Base-by-base conservation (phyloP, 1,140 invertebrate species). In the Nautilus pompilius region DNA sequence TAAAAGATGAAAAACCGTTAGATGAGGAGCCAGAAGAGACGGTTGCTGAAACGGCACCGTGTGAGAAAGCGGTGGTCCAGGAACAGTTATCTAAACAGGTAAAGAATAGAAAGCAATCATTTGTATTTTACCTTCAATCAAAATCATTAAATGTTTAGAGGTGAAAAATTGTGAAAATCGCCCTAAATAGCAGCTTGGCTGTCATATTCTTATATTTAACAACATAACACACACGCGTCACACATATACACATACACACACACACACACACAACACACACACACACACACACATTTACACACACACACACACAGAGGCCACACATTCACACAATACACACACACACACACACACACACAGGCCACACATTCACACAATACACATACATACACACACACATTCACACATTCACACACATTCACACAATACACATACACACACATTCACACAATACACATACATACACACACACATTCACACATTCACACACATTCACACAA, bases 1-100 rank as follows among this genome's bases (percentile, higher is more conserved):
- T n/a, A n/a, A n/a, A n/a, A n/a, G n/a, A n/a, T n/a, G n/a, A n/a
- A n/a, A 49, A 33, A 49, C 45, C 10, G 30, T 58, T 36, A 15
- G 33, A 26, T 13, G 33, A 54, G 33, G 46, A 63, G 8, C 48
- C 54, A 30, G 62, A 30, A 5, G 34, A 49, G 55, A 41, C 17
- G 8, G 41, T 36, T 51, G 24, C 2, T 28, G 24, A 13, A 20
- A 56, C n/a, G 51, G 26, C 20, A 48, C 36, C 6, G n/a, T 33
- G 2, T 22, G 36, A 10, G 15, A n/a, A 29, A 6, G 29, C 24
- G 32, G 60, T 28, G 17, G 24, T 29, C 24, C 20, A 33, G 17
- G 30, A 53, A 46, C 24, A 55, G 54, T 10, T 13, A 30, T 15
- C 22, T 17, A 15, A n/a, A n/a, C n/a, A n/a, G n/a, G n/a, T n/a